Base-by-base conservation (phyloP, 2,113 vertebrate species). In the Apodemus sylvaticus region DNA sequence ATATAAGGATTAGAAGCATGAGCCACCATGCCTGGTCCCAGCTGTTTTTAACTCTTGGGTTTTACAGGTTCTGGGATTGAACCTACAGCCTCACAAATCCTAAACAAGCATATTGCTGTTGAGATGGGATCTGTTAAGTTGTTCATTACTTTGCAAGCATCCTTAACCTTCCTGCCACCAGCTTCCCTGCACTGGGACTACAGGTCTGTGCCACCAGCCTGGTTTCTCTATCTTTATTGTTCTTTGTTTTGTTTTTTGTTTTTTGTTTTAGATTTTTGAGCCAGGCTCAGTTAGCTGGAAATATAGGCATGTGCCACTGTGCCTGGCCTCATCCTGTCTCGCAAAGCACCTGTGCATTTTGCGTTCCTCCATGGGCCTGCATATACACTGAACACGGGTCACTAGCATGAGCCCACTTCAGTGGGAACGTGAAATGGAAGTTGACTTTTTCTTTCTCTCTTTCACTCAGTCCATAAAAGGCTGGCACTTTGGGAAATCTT, bases 401-500 rank as follows among this genome's bases (percentile, higher is more conserved):
- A 17, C 17, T 34, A 60, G 13, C 0, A 17, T 4, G 26, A 5
- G 13, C 14, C 48, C 13, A 53, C 55, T 87, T 85, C 64, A 5
- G 3, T 60, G 26, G 55, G 64, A 68, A 66, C 29, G 42, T 88
- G 29, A 70, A 68, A 31, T 51, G 81, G 36, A 81, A 92, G 16
- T 68, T 85, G 70, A 42, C 12, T 70, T 20, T 85, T 81, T 83
- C 70, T 76, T 20, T 58, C 71, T 39, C 83, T 36, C 71, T 24
- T 20, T 48, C 66, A 51, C 68, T 58, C 19, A 29, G 13, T 26
- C 39, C 77, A 1, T 3, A 26, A 19, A 88, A 86, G 77, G 53
- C 34, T 60, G 14, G 55, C 39, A 42, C 11, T 95, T 82, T 51
- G 71, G 83, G 79, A 74, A 58, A 48, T 71, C 91, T 96, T 89